Evolutionary conservation across 2,888 invertebrate species (phyloP).

Genomic region (Idaea biselata): DNA sequence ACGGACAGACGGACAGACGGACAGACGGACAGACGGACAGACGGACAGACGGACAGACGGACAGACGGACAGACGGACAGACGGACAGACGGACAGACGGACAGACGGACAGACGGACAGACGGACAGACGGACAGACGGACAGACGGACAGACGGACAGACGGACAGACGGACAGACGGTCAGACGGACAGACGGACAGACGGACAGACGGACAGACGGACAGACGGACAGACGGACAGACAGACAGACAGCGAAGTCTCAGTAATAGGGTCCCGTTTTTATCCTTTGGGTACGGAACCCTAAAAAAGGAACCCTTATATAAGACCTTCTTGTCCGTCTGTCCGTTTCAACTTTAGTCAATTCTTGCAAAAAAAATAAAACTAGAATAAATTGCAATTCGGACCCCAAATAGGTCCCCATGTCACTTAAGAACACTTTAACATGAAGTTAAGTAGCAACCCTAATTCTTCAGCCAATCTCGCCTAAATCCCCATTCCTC

Average conservation of each 20-base stretch:
- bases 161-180: no score
- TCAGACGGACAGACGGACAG: not conserved
- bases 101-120: conserved; percentile 3
- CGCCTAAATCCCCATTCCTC: conserved; percentile 68
- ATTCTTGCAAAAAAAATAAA: not conserved
- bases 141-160: conserved; percentile 3
- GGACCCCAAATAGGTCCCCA: no score
- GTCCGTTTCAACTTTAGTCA: not conserved
- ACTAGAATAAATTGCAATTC: no score
- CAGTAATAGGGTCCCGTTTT: no score
- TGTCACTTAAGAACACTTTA: not conserved
- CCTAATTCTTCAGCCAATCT: conserved; percentile 58
- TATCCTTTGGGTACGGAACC: no score
- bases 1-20: conserved; percentile 2
- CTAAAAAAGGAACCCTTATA: not conserved
- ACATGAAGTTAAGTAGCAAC: conserved; percentile 36
- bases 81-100: conserved; percentile 4
- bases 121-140: conserved; percentile 4
- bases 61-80: conserved; percentile 3
- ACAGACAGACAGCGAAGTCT: no score
- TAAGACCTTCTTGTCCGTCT: not conserved
- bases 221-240: no score
- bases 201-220: no score
- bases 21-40: not conserved
- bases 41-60: conserved; percentile 4